Evolutionary conservation across 1,140 invertebrate species (phyloP).

Genomic region (Antheraea mylitta): DNA sequence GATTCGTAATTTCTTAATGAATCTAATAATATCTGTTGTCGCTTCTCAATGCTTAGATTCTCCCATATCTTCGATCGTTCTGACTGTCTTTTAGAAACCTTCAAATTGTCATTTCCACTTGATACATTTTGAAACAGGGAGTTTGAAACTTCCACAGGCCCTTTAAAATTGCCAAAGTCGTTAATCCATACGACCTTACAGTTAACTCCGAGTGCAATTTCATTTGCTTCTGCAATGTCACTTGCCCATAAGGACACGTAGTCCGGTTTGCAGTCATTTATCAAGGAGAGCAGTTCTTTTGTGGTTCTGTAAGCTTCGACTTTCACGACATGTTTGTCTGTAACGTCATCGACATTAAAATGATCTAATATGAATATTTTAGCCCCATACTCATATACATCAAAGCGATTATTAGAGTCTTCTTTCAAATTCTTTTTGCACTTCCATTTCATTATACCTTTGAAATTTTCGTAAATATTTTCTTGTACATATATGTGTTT

Average conservation of each 20-base stretch:
- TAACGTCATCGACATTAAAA: background rate
- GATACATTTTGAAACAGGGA: background rate
- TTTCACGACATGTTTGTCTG: background rate
- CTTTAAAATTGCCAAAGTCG: constrained; percentile 29
- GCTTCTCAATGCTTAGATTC: background rate
- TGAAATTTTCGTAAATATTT: constrained; percentile 30
- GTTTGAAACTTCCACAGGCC: constrained; percentile 21
- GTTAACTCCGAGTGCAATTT: constrained; percentile 27
- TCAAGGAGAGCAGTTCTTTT: constrained; percentile 37
- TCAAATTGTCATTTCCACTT: too few species aligned
- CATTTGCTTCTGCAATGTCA: constrained; percentile 33
- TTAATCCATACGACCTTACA: constrained; percentile 43
- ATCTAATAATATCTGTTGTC: background rate
- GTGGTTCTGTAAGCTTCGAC: constrained; percentile 45
- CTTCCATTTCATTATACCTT: constrained; percentile 32
- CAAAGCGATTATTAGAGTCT: background rate
- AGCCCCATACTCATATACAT: constrained; percentile 15
- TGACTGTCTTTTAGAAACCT: too few species aligned
- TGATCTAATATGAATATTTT: constrained; percentile 39
- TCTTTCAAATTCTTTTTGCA: constrained; percentile 11
- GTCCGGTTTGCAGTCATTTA: constrained; percentile 17
- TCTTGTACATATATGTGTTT: constrained; percentile 41
- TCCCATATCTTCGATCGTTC: too few species aligned
- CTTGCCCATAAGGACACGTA: constrained; percentile 38
- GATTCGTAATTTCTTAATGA: background rate